Evolutionary conservation across 2,888 invertebrate genomes (phyloP).

Genomic region (Petrolisthes manimaculis): DNA sequence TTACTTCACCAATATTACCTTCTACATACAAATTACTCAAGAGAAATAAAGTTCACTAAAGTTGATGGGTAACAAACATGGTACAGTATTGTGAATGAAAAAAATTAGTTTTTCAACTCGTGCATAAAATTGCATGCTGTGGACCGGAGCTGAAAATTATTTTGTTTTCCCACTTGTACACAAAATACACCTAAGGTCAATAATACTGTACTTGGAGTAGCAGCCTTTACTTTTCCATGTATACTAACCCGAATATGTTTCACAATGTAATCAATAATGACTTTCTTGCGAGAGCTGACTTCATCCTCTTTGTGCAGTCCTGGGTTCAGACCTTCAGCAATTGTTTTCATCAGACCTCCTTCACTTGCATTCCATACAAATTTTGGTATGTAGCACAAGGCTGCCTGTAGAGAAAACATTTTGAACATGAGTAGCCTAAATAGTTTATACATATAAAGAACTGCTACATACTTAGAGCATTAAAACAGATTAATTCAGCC

Average conservation of each 20-base stretch:
- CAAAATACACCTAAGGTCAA: too few relatives aligned
- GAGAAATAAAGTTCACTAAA: too few relatives aligned
- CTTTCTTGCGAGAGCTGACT: constrained; percentile 83
- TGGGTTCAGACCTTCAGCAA: constrained; percentile 87
- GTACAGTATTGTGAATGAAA: too few relatives aligned
- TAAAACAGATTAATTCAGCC: not conserved
- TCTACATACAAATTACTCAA: too few relatives aligned
- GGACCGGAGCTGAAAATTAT: too few relatives aligned
- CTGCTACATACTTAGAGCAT: not conserved
- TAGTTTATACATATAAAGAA: constrained; percentile 23
- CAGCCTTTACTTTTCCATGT: too few relatives aligned
- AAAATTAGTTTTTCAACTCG: too few relatives aligned
- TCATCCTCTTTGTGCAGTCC: constrained; percentile 82
- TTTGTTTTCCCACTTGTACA: too few relatives aligned
- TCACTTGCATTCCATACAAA: constrained; percentile 90
- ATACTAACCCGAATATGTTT: constrained; percentile 78
- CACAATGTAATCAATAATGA: constrained; percentile 84
- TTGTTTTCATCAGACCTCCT: constrained; percentile 83
- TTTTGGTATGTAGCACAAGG: constrained; percentile 90
- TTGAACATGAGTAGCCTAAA: not conserved
- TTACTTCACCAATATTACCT: too few relatives aligned
- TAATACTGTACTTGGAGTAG: too few relatives aligned
- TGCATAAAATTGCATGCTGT: too few relatives aligned
- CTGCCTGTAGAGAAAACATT: constrained; percentile 72
- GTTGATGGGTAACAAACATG: too few relatives aligned